Conservation (phyloP, 2,113 vertebrate species). For the Malurus alboscapulatus region DNA sequence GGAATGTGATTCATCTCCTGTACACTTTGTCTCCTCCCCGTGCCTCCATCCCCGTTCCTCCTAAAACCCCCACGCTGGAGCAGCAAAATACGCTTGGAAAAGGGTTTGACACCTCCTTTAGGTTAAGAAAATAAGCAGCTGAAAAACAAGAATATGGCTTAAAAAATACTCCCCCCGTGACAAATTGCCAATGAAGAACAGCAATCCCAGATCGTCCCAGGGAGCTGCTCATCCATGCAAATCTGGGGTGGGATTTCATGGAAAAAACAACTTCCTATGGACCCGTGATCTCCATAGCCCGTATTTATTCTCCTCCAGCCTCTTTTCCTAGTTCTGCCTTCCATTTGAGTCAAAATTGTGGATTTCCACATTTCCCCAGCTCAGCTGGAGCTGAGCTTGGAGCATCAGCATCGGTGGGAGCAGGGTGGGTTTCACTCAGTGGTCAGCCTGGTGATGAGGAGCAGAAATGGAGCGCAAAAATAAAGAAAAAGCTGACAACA, state of each 20-base stretch:
- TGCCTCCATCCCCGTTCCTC: neutral
- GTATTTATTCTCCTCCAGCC: neutral
- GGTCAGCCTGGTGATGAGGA: neutral
- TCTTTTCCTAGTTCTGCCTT: neutral
- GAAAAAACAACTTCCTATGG: neutral
- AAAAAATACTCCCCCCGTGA: neutral
- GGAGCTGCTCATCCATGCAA: neutral
- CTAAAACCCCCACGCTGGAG: neutral
- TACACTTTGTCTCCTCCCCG: neutral
- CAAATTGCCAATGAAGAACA: neutral
- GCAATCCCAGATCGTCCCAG: neutral
- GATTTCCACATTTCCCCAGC: neutral
- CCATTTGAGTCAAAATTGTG: neutral
- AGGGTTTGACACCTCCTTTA: neutral
- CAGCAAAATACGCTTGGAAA: accelerated
- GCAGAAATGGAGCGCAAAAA: neutral
- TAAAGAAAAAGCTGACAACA: neutral
- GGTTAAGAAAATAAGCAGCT: neutral
- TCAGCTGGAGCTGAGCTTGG: neutral
- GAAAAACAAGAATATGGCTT: neutral
- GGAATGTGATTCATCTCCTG: accelerated
- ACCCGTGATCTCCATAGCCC: neutral
- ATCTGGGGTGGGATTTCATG: neutral
- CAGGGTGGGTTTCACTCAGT: neutral
- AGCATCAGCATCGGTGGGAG: neutral